Base-by-base conservation (phyloP, 2,888 invertebrate genomes). In the Altica lythri region DNA sequence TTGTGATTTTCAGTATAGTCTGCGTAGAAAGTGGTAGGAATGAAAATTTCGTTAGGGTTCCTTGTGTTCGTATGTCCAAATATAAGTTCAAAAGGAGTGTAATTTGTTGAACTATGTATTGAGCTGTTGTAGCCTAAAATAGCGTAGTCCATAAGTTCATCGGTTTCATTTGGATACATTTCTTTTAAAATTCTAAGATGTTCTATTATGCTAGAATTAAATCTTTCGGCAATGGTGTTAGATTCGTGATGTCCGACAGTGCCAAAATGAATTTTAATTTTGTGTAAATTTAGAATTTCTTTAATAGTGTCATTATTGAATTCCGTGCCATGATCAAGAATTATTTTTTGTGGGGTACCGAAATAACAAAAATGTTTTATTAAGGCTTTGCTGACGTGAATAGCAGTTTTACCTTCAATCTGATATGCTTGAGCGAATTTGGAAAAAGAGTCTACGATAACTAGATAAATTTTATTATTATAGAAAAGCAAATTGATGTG, bases 231-330 rank as follows among this genome's bases (percentile, higher is more conserved):
- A 12, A 47, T 46, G 2, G 45, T 27, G 16, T 59, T 52, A 8
- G 42, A 47, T n/a, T 58, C 32, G 3, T 43, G 59, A 17, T 59
- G 51, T 16, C 27, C 19, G 13, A 47, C 27, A 4, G 59, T 48
- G 5, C 48, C 47, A 25, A 55, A 57, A 40, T 55, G 57, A 30
- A 46, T 37, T 34, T 52, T 30, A 5, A 58, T 58, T 38, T 55
- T 51, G 29, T 52, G 55, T 16, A 52, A 30, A 34, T 44, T 52
- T 17, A 52, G 18, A 4, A 53, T 38, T 50, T n/a, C n/a, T n/a
- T n/a, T n/a, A n/a, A n/a, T n/a, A n/a, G n/a, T n/a, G n/a, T n/a
- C n/a, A n/a, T n/a, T 54, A 13, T 54, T 54, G 10, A 43, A 54
- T 18, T 54, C 42, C 18, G 30, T 53, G 2, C 42, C 49, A 14